phyloP scores from a whole-genome alignment of 2,113 vertebrate species.

The Pteropus alecto region DNA sequence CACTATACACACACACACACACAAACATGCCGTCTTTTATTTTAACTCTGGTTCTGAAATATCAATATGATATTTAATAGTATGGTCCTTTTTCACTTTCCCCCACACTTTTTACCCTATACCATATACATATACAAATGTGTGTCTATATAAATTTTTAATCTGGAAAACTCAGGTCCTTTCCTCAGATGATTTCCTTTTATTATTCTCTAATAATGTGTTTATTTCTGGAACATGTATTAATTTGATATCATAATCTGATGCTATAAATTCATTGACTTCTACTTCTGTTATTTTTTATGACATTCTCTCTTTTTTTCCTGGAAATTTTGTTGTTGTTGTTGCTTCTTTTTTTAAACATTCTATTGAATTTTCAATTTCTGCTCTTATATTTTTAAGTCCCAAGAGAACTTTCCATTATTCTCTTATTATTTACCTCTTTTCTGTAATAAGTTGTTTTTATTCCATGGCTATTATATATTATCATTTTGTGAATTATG shows the following conservation, averaged over 20 bases:
- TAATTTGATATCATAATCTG: neutral
- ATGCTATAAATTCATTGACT: neutral
- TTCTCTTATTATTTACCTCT: neutral
- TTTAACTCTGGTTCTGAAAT: neutral
- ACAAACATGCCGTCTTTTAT: neutral
- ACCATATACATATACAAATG: neutral
- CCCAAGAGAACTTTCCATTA: neutral
- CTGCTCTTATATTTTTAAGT: neutral
- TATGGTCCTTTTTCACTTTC: neutral
- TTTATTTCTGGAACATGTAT: neutral
- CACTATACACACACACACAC: neutral
- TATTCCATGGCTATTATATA: neutral
- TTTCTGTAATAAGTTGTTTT: neutral
- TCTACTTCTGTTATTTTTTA: neutral
- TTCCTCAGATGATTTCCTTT: neutral
- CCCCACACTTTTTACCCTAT: accelerated
- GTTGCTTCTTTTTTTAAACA: neutral
- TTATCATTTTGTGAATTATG: neutral
- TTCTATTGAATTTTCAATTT: neutral
- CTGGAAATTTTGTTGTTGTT: neutral
- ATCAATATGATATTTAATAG: neutral
- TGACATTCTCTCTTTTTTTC: neutral
- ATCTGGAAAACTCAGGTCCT: neutral
- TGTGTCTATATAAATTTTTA: neutral
- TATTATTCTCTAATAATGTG: neutral